phyloP scores from a whole-genome alignment of 2,888 invertebrate species.

The Lapara coniferarum region DNA sequence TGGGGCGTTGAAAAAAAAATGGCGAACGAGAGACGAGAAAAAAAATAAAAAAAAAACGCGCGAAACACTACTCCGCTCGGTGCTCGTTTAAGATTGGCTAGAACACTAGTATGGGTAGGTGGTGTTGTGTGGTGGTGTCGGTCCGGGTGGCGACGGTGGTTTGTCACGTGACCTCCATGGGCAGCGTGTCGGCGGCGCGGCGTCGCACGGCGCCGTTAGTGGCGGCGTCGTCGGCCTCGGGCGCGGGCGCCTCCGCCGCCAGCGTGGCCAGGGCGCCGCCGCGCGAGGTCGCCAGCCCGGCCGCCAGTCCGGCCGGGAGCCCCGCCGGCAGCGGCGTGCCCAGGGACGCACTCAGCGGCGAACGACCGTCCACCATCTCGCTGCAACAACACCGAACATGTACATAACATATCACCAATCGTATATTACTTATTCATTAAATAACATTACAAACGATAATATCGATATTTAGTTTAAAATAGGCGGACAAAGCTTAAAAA shows the following conservation, averaged over 20 bases:
- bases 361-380: slow-evolving; percentile 58
- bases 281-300: slow-evolving; percentile 35
- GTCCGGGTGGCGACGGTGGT: slow-evolving; percentile 23
- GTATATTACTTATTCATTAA: no score
- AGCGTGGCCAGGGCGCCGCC: slow-evolving; percentile 30
- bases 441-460: no score
- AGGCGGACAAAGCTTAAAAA: no score
- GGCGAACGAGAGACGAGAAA: slow-evolving; percentile 18
- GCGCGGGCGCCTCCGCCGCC: slow-evolving; percentile 31
- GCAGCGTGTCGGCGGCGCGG: slow-evolving; percentile 61
- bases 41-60: slow-evolving; percentile 28
- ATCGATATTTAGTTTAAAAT: no score
- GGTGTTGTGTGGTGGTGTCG: slow-evolving; percentile 28
- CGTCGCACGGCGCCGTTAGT: slow-evolving; percentile 55
- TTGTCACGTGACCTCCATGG: slow-evolving; percentile 81
- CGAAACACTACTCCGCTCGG: slow-evolving; percentile 34
- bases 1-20: slow-evolving; percentile 30
- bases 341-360: slow-evolving; percentile 42
- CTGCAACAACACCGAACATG: slow-evolving; percentile 41
- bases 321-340: slow-evolving; percentile 43
- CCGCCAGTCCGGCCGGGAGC: slow-evolving; percentile 32
- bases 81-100: slow-evolving; percentile 35
- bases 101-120: slow-evolving; percentile 46
- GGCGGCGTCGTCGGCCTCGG: slow-evolving; percentile 41
- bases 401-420: no score